Base-by-base conservation (phyloP, 2,888 invertebrate genomes). In the Adelphocoris suturalis region DNA sequence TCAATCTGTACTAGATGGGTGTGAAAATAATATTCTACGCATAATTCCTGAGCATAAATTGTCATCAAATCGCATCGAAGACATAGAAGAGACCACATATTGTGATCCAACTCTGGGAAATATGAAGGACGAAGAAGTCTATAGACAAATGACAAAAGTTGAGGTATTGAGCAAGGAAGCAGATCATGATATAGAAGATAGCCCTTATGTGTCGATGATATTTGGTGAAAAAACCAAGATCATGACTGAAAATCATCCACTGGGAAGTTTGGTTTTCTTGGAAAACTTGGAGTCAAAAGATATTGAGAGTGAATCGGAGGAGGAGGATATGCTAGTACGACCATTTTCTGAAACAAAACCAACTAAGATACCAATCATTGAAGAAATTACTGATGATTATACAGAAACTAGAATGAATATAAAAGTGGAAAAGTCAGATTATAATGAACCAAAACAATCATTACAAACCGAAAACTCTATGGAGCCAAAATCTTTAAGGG, bases 221-320 rank as follows among this genome's bases (percentile, higher is more conserved):
- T 78, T 78, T 13, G 78, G 78, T 9, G 78, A 47, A 19, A 37
- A 46, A 47, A 47, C 46, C 37, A 46, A 78, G 11, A 37, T 5
- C 3, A 46, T 78, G 46, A 78, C n/a, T 46, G n/a, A 28, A 16
- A 46, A n/a, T 46, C 46, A 78, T 46, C 37, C 78, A 5, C 19
- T 68, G 9, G 47, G 47, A 7, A 78, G 78, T 78, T 78, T 78
- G 78, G 46, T 78, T 16, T 47, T 78, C n/a, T 14, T 47, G 7
- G 78, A 78, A 46, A 19, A 68, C 23, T 27, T 68, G 12, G 68
- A 68, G 68, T 68, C 68, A 0, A 27, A 23, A 7, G 11, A 68
- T 23, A n/a, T 2, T 16, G 68, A 27, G 68, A 68, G 27, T 68
- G 68, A 68, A 13, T 68, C 27, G 27, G 23, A 68, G 23, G 23